Evolutionary conservation across 2,888 invertebrate species (phyloP).

Genomic region (Drosophila lacicola): DNA sequence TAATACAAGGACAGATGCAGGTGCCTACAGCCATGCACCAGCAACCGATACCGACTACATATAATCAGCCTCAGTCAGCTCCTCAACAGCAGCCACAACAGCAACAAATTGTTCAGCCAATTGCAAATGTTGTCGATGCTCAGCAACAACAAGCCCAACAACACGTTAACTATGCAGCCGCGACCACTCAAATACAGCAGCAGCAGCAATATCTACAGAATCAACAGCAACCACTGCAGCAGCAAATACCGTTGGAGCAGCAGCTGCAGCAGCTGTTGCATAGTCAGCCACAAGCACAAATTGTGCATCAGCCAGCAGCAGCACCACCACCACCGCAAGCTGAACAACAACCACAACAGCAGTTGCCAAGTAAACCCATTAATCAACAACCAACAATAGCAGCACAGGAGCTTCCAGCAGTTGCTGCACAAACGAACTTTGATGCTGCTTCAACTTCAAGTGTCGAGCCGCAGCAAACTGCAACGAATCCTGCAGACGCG

Average conservation of each 20-base stretch:
- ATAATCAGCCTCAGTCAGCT: constrained; percentile 39
- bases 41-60: constrained; percentile 47
- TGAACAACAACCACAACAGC: constrained; percentile 28
- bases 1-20: constrained; percentile 69
- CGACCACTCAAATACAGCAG: constrained; percentile 42
- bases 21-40: constrained; percentile 62
- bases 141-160: constrained; percentile 58
- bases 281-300: constrained; percentile 52
- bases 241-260: constrained; percentile 62
- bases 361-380: constrained; percentile 27
- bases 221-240: constrained; percentile 56
- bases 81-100: constrained; percentile 36
- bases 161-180: constrained; percentile 52
- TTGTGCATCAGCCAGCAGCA: constrained; percentile 62
- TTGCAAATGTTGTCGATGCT: constrained; percentile 45
- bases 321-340: constrained; percentile 27
- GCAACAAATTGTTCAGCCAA: constrained; percentile 45
- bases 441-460: constrained; percentile 34
- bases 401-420: constrained; percentile 26
- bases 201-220: constrained; percentile 57
- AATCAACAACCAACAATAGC: constrained; percentile 23
- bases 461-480: constrained; percentile 29
- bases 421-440: constrained; percentile 22
- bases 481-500: constrained; percentile 34
- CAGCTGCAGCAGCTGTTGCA: constrained; percentile 66